Evolutionary conservation across 2,113 vertebrate genomes (phyloP).

Genomic region (Cynoglossus semilaevis): DNA sequence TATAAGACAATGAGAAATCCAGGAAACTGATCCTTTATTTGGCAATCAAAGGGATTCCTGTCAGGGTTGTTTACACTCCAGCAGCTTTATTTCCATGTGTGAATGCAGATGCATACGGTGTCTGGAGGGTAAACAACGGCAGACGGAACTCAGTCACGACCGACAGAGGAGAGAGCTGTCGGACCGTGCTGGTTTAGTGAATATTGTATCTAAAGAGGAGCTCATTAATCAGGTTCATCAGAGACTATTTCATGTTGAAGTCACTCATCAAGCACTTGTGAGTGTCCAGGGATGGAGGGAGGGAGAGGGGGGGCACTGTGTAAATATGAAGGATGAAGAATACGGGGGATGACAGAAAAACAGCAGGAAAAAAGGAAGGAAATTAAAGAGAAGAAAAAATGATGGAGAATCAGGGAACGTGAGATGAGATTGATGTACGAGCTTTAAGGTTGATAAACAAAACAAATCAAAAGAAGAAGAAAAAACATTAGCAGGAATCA

Average conservation of each 20-base stretch:
- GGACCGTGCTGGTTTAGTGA: constrained; percentile 54
- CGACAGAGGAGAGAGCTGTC: constrained; percentile 44
- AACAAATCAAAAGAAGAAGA: no score
- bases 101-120: constrained; percentile 47
- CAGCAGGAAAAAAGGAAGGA: constrained; percentile 5
- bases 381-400: background rate
- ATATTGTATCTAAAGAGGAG: constrained; percentile 72
- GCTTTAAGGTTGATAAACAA: background rate
- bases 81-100: constrained; percentile 46
- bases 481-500: background rate
- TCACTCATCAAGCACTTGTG: constrained; percentile 39
- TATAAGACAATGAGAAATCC: constrained; percentile 38
- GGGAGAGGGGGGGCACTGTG: constrained; percentile 23
- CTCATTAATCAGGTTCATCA: constrained; percentile 66
- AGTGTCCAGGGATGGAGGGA: constrained; percentile 24
- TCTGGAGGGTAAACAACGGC: constrained; percentile 59
- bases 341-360: background rate
- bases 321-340: constrained; percentile 3
- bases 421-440: background rate
- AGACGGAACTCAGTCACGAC: constrained; percentile 59
- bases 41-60: constrained; percentile 50
- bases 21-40: constrained; percentile 50
- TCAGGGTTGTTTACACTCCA: constrained; percentile 40
- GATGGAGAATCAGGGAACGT: background rate
- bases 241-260: constrained; percentile 46